A percentile compares a stretch with the other conserved stretches of the same genome.
Conservation (phyloP, 2,797 vertebrate genomes). For the Lagodon rhomboides region DNA sequence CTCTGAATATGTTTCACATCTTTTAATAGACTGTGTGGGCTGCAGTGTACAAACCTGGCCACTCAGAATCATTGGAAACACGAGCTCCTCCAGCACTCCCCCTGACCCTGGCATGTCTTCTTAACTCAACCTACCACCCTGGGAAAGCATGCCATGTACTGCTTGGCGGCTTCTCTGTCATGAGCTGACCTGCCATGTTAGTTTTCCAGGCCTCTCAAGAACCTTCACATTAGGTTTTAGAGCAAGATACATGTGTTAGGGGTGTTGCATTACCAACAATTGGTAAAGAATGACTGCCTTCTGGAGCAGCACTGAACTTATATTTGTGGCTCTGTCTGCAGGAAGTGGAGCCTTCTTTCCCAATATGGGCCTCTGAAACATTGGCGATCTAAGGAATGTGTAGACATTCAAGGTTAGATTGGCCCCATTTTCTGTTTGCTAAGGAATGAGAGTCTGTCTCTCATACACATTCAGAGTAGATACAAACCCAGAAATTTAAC, state of each 20-base stretch:
- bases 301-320: constrained; percentile 22
- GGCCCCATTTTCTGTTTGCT: constrained; percentile 59
- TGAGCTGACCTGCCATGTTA: constrained; percentile 19
- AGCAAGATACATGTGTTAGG: constrained; percentile 13
- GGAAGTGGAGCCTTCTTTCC: constrained; percentile 58
- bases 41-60: constrained; percentile 68
- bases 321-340: constrained; percentile 43
- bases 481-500: constrained; percentile 28
- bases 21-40: constrained; percentile 82
- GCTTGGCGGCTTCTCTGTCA: constrained; percentile 15
- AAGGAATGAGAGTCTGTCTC: constrained; percentile 40
- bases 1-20: constrained; percentile 81
- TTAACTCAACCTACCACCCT: constrained; percentile 42
- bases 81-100: constrained; percentile 61
- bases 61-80: constrained; percentile 76
- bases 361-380: constrained; percentile 71
- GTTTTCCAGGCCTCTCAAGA: constrained; percentile 30
- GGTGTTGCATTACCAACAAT: constrained; percentile 36
- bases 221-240: constrained; percentile 28
- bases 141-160: constrained; percentile 49
- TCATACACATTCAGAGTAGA: constrained; percentile 21
- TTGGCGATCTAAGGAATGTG: constrained; percentile 75
- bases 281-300: constrained; percentile 20
- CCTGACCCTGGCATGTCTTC: constrained; percentile 49
- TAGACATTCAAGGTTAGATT: constrained; percentile 68